Conservation (phyloP, 2,113 vertebrate species). For the Machaerirhynchus nigripectus region DNA sequence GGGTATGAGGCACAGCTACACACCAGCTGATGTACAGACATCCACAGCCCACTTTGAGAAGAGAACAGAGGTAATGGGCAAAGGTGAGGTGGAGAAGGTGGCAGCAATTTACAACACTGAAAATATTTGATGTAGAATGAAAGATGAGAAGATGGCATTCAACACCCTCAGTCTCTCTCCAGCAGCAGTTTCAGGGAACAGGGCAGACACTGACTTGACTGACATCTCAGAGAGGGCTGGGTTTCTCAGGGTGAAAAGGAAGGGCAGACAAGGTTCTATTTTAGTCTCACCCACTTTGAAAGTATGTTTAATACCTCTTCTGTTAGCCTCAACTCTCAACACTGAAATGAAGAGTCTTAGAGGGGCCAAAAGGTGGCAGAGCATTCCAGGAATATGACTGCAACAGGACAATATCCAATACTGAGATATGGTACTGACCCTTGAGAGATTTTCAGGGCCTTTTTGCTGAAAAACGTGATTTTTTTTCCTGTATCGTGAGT, state of each 20-base stretch:
- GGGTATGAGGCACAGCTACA: background rate
- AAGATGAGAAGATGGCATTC: background rate
- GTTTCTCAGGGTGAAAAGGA: background rate
- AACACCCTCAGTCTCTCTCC: background rate
- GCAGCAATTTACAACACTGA: background rate
- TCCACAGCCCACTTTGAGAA: background rate
- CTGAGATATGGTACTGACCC: background rate
- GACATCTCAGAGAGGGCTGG: background rate
- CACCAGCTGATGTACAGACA: background rate
- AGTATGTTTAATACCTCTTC: background rate
- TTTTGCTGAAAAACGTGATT: background rate
- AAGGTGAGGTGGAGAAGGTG: background rate
- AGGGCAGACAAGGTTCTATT: background rate
- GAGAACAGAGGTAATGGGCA: background rate
- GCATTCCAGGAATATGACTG: background rate
- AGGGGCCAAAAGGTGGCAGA: constrained; percentile 6
- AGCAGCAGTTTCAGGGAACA: background rate
- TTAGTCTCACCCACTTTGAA: background rate
- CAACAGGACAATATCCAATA: background rate
- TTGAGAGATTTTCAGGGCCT: background rate
- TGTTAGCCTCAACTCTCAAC: background rate
- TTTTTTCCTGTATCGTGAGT: background rate
- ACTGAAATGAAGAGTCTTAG: background rate
- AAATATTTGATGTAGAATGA: background rate
- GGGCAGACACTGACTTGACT: background rate